Base-by-base conservation (phyloP, 2,888 invertebrate genomes). In the Tricholauxania praeusta region DNA sequence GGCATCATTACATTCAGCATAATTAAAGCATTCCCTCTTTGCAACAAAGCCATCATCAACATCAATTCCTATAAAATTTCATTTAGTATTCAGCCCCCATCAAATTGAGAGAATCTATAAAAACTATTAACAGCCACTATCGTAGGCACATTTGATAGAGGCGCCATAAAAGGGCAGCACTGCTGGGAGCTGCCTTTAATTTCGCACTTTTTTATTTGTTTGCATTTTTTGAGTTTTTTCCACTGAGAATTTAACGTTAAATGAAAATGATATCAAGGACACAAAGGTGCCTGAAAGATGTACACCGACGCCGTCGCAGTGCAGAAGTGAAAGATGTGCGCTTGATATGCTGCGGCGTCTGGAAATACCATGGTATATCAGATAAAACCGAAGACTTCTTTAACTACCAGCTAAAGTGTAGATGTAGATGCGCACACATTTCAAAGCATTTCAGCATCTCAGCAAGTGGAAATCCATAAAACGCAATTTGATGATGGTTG, bases 381-480 rank as follows among this genome's bases (percentile, higher is more conserved):
- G 59, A 49, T 68, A 59, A 47, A 17, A 59, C 59, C 22, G n/a
- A 14, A 22, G 22, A 17, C 59, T 69, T 19, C 49, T 49, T n/a
- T 19, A 22, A 15, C 19, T 32, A n/a, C 15, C 32, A 22, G 32
- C 28, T 15, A 52, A 28, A 52, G 15, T 1, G n/a, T 22, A 32
- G 68, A 49, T 10, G 15, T 15, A 12, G n/a, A 49, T 59, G 14
- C 67, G 55, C 52, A 52, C 65, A 65, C 28, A 47, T 62, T 62
- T 22, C n/a, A 47, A 62, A 32, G 60, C 19, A 63, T 67, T 47
- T 57, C 19, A n/a, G 59, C 59, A 14, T 15, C 17, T 53, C 53
- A 49, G 28, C 63, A 47, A 64, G 71, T 71, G 64, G 14, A 71
- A 71, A 55, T 65, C 59, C 51, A 22, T 57, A 59, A 65, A 59